Base-by-base conservation (phyloP, 1,140 invertebrate species). In the Drosophila bocqueti region DNA sequence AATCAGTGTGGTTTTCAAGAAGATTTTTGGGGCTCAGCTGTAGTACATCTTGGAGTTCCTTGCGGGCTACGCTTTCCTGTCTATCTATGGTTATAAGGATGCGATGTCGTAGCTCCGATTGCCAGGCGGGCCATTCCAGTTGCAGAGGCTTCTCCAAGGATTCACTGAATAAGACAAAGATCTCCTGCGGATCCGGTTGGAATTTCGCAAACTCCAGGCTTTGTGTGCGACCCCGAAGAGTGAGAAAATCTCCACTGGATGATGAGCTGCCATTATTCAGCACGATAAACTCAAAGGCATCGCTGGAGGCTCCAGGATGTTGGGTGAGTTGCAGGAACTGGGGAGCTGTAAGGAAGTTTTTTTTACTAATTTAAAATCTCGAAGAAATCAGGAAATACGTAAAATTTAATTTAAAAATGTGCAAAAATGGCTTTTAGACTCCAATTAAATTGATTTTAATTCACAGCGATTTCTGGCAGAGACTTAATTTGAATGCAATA, bases 61-160 rank as follows among this genome's bases (percentile, higher is more conserved):
- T 81, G 34, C 92, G 93, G 0, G 94, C 94, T 0, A 94, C 89
- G 40, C 83, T 93, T 43, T 86, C 92, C n/a, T 94, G 92, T 4
- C 93, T 93, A 79, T 95, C 94, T 4, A 93, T 93, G 2, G 94
- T 93, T 91, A 95, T 94, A 0, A 93, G 81, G 58, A 94, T 93
- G 0, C 94, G 94, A 57, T 94, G 93, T 5, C n/a, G 94, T 82
- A 79, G 80, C 75, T 72, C 83, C 81, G 18, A 81, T 81, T 81
- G 93, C 91, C 66, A 93, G 82, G 11, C 92, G 76, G 71, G 62
- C 45, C 94, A 93, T 15, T 93, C 91, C 26, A 95, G 50, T 43
- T 66, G 29, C 16, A 62, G 60, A 0, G 81, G 68, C 36, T 83
- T 29, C 16, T 76, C 65, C 34, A 87, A 42, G 1, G 82, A 62